Base-by-base conservation (phyloP, 2,113 vertebrate species). In the Chelonoidis abingdonii region DNA sequence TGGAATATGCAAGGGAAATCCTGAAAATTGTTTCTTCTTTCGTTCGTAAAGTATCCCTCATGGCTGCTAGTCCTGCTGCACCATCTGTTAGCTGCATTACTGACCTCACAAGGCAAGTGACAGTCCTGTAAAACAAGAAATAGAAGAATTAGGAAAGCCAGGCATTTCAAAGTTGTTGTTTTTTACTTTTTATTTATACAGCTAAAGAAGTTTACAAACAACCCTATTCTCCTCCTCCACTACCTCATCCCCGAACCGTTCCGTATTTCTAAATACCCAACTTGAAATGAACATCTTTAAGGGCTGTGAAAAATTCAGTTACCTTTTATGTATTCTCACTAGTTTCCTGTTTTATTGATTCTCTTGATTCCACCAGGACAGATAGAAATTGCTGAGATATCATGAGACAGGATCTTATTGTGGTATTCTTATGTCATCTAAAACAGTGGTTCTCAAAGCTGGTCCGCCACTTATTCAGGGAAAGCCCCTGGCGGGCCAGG, bases 21-120 rank as follows among this genome's bases (percentile, higher is more conserved):
- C 49, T 94, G 31, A 84, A 93, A 94, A 96, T 62, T 3, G n/a
- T 93, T 93, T 83, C 44, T 38, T 93, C 16, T 94, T 97, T 94
- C 81, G 86, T 96, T 96, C 89, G 62, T 59, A 96, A 93, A 88
- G 78, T 93, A n/a, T 93, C 92, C 78, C 80, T 97, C 47, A 57
- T 86, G 97, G 84, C 85, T 92, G 75, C 81, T 85, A 93, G 86
- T 75, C 31, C 25, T 93, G 5, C 57, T 94, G 8, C 1, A 76
- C 95, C 92, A 92, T 97, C 94, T 97, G 94, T 94, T 97, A 94
- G 53, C 24, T 50, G 53, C 85, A n/a, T 89, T 91, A 83, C 3
- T 86, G 44, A 87, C 89, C 65, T 96, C 80, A 0, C 50, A 41
- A 80, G 81, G 83, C 56, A 93, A 96, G 93, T 89, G 89, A 44